Evolutionary conservation across 2,113 vertebrate genomes (phyloP), one percentile per base, ranked within the genome.

Genomic region (Prionailurus bengalensis): DNA sequence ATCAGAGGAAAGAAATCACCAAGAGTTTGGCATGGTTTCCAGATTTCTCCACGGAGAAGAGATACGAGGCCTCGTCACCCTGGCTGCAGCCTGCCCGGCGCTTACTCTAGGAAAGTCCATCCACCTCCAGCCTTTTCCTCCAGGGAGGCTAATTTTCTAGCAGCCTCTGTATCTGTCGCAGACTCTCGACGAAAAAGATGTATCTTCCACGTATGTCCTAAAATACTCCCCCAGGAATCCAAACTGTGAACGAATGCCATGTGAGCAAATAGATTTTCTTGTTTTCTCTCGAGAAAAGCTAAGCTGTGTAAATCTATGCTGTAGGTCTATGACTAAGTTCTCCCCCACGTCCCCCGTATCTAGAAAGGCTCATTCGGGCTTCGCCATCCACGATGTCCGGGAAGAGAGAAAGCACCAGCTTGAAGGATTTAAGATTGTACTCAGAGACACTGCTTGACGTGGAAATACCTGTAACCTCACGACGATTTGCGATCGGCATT

Each of bases 281-380:
- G 11, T 55, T 63, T n/a, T 48, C 27, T 73, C 61, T 65, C 39
- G 29, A 61, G 94, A 55, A 86, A 80, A 83, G 45, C 21, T 19
- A n/a, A 65, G 14, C 31, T 66, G 19, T 36, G 15, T 74, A 48
- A 23, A 45, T 51, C 5, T 16, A 4, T 7, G 3, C 51, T 21
- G 0, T 7, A 4, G 11, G n/a, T 51, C 23, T 19, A 5, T 13
- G 7, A 27, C 7, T 25, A 12, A 15, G 11, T 48, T 12, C 31
- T 29, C 19, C 16, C 76, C n/a, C 1, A 1, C 0, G 14, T 55
- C n/a, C 25, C 45, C 21, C 31, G 1, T 45, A 45, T 9, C 45
- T 10, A 16, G n/a, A 29, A 82, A 70, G n/a, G 14, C 55, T 80
- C 29, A 7, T 14, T 14, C 23, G 12, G 31, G 13, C 33, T 11